Evolutionary conservation across 2,888 invertebrate species (phyloP).

Genomic region (Synanthedon tipuliformis): DNA sequence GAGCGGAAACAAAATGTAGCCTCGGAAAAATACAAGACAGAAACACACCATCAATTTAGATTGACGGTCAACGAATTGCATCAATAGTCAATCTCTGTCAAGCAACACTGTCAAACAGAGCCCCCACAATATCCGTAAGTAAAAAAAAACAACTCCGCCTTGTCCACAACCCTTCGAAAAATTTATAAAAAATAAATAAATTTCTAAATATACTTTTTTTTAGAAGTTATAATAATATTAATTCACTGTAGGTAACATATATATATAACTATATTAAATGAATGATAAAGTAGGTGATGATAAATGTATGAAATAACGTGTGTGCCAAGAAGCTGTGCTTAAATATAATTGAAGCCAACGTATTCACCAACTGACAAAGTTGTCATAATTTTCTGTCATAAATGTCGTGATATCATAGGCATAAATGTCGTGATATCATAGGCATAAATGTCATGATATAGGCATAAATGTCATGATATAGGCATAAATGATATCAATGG

Average conservation of each 20-base stretch:
- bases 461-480: too few species aligned
- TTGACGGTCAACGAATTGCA: not conserved
- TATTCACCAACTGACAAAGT: too few species aligned
- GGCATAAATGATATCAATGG: too few species aligned
- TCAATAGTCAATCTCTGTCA: conserved; percentile 4
- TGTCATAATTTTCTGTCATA: too few species aligned
- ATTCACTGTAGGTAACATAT: conserved; percentile 7
- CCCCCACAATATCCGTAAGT: conserved; percentile 16
- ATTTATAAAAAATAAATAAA: conserved; percentile 12
- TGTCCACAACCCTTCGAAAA: conserved; percentile 63
- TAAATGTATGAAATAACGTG: conserved; percentile 11
- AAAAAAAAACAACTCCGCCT: conserved; percentile 21
- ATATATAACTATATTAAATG: conserved; percentile 10
- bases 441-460: too few species aligned
- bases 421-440: too few species aligned
- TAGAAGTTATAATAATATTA: conserved; percentile 4
- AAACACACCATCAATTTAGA: too few species aligned
- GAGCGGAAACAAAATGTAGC: not conserved
- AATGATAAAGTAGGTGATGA: conserved; percentile 7
- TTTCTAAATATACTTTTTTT: conserved; percentile 1
- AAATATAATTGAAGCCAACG: too few species aligned
- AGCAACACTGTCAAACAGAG: conserved; percentile 31
- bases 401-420: too few species aligned
- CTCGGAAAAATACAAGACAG: too few species aligned
- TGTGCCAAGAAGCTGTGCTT: conserved; percentile 32